Conservation (phyloP, 2,797 vertebrate genomes). For the Octomys mimax region DNA sequence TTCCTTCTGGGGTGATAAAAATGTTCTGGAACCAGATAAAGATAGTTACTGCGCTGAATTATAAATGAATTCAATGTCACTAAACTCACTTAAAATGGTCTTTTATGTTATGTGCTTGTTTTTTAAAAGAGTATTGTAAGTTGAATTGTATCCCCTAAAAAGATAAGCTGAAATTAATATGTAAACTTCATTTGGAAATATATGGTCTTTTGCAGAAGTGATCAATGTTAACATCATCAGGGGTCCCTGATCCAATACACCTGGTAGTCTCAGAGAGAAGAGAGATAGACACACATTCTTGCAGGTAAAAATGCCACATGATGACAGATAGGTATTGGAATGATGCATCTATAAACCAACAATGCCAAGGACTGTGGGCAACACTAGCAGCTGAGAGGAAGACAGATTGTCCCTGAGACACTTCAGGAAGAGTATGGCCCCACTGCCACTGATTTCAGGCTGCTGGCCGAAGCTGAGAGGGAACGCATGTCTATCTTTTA, state of each 20-base stretch:
- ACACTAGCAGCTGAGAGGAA: not conserved
- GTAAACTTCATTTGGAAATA: conserved; percentile 41
- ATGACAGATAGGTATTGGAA: not conserved
- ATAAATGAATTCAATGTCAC: not conserved
- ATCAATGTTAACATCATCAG: not conserved
- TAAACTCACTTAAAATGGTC: conserved; percentile 9
- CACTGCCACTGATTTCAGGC: not conserved
- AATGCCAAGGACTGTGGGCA: not conserved
- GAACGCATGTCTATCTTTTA: not conserved
- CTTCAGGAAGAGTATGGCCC: not conserved
- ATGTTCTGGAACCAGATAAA: not conserved
- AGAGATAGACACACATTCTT: not conserved
- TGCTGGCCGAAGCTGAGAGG: not conserved
- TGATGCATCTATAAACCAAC: not conserved
- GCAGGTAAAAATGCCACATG: not conserved
- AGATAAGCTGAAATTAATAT: not conserved
- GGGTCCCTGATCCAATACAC: not conserved
- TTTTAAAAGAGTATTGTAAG: not conserved
- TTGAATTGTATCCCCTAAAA: not conserved
- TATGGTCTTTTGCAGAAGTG: not conserved
- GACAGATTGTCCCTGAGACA: not conserved
- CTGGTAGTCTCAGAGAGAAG: not conserved
- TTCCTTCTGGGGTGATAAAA: conserved; percentile 28
- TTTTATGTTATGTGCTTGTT: conserved; percentile 2
- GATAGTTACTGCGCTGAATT: not conserved